Percentiles rank a stretch among this genome's conserved stretches.
Conservation (phyloP, 2,888 invertebrate genomes). For the Ecliptopera silaceata region DNA sequence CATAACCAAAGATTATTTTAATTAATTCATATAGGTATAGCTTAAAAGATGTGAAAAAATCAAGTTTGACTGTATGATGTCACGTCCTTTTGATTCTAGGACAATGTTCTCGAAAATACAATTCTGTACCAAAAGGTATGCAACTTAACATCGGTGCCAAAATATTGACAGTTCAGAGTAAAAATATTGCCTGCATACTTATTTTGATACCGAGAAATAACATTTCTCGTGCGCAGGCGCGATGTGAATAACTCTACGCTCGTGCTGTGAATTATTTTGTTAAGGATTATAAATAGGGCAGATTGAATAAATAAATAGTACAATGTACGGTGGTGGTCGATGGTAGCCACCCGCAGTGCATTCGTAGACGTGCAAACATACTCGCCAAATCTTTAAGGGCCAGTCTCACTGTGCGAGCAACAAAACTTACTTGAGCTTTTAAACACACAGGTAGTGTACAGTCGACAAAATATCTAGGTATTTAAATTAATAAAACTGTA, state of each 20-base stretch:
- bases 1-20: no score
- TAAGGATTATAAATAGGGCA: conserved; percentile 50
- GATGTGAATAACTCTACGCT: conserved; percentile 21
- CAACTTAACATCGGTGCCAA: conserved; percentile 15
- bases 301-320: conserved; percentile 48
- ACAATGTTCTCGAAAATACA: conserved; percentile 3
- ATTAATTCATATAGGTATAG: no score
- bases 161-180: conserved; percentile 23
- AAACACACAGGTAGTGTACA: no score
- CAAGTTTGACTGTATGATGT: background rate
- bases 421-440: background rate
- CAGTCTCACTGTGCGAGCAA: conserved; percentile 38
- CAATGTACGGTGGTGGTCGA: conserved; percentile 59
- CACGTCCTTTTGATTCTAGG: conserved; percentile 5
- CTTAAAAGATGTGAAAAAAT: background rate
- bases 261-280: conserved; percentile 47
- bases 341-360: conserved; percentile 64
- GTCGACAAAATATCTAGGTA: no score
- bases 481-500: no score
- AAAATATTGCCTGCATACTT: conserved; percentile 19
- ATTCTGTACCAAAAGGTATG: conserved; percentile 20
- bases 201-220: conserved; percentile 27
- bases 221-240: conserved; percentile 22
- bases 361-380: conserved; percentile 69
- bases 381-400: conserved; percentile 63